phyloP scores from a whole-genome alignment of 92 coral and sea anemone genomes.

The Metridium senile region DNA sequence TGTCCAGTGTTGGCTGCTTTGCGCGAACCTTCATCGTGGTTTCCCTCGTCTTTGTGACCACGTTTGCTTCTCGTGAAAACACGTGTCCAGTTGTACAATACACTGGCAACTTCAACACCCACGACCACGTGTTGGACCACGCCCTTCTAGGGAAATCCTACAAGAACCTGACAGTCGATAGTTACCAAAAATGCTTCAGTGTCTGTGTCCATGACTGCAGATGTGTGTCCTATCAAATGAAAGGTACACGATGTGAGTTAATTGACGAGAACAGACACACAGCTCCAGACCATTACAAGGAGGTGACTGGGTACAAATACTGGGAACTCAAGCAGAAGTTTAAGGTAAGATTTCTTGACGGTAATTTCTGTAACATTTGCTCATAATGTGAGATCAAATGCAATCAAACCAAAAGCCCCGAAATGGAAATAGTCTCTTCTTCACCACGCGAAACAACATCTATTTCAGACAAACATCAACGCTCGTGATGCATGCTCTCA shows the following conservation, averaged over 20 bases:
- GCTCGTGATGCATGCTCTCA: too few relatives aligned
- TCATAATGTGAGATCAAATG: too few relatives aligned
- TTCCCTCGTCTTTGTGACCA: too few relatives aligned
- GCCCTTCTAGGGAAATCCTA: constrained; percentile 20
- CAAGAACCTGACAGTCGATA: constrained; percentile 12
- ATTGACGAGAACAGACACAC: constrained; percentile 45
- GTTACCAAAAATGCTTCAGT: constrained; percentile 42
- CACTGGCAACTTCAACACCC: neutral
- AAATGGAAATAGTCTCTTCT: too few relatives aligned
- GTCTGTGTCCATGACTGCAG: constrained; percentile 45
- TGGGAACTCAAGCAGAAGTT: constrained; percentile 3
- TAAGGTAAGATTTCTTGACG: neutral
- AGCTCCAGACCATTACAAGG: constrained; percentile 11
- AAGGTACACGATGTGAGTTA: constrained; percentile 40
- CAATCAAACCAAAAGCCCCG: too few relatives aligned
- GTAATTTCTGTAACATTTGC: too few relatives aligned
- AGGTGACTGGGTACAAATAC: constrained; percentile 1
- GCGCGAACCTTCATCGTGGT: too few relatives aligned
- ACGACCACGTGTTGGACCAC: neutral
- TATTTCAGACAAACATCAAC: too few relatives aligned
- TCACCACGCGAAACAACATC: too few relatives aligned
- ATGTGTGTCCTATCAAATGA: constrained; percentile 50
- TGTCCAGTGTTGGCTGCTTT: too few relatives aligned
- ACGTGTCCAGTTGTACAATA: too few relatives aligned
- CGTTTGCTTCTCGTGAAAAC: too few relatives aligned